A percentile compares a stretch with the other conserved stretches of the same genome.
Conservation (phyloP, 2,797 vertebrate genomes). For the Amblyraja radiata region DNA sequence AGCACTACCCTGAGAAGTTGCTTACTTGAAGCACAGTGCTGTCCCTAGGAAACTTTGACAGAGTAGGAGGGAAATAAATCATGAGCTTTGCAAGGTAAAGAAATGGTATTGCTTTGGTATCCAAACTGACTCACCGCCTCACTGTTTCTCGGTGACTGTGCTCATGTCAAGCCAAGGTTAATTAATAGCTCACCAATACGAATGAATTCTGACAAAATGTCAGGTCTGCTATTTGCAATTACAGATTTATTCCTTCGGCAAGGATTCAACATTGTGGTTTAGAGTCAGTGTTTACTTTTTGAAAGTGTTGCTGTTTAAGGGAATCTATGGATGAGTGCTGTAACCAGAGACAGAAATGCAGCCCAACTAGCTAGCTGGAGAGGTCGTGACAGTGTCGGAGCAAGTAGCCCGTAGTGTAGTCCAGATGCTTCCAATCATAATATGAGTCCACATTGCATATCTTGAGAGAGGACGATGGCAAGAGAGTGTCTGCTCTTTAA, state of each 20-base stretch:
- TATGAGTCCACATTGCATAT: background rate
- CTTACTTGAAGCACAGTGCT: background rate
- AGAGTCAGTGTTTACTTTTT: background rate
- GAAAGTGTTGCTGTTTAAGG: background rate
- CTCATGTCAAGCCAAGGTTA: background rate
- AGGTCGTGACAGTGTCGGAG: background rate
- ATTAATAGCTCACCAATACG: background rate
- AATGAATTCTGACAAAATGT: background rate
- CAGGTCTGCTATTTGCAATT: background rate
- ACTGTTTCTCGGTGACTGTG: background rate
- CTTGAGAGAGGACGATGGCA: background rate
- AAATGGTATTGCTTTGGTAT: background rate
- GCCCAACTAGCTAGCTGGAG: background rate
- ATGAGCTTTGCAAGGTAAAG: background rate
- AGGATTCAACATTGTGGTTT: background rate
- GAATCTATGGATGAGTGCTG: background rate
- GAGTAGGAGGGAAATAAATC: background rate
- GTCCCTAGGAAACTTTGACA: background rate
- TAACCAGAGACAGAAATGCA: background rate
- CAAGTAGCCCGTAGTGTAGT: background rate
- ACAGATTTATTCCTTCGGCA: background rate
- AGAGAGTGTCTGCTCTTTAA: background rate
- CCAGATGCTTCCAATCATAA: background rate
- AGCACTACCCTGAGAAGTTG: background rate
- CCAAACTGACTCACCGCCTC: background rate